Conservation (phyloP, 2,113 vertebrate genomes). For the Serinus canaria region DNA sequence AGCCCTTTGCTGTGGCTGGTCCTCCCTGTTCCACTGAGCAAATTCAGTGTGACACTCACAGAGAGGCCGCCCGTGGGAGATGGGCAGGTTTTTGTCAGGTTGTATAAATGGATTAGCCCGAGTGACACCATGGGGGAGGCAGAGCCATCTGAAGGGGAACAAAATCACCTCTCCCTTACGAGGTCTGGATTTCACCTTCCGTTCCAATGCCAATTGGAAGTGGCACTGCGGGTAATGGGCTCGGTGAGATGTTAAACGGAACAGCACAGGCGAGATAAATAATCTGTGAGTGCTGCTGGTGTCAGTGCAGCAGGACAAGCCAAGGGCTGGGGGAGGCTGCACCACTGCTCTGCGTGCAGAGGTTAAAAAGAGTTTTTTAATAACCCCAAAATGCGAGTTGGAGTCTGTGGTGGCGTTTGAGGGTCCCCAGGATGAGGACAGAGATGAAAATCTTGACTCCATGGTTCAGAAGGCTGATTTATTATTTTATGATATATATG, state of each 20-base stretch:
- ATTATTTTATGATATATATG: too few relatives aligned
- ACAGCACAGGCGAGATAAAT: slow-evolving; percentile 18
- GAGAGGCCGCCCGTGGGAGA: not conserved
- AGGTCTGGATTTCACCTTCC: slow-evolving; percentile 56
- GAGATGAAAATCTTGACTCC: too few relatives aligned
- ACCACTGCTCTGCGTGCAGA: not conserved
- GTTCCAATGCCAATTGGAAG: slow-evolving; percentile 41
- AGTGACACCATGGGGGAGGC: slow-evolving; percentile 43
- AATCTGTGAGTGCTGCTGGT: not conserved
- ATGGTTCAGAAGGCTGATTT: too few relatives aligned
- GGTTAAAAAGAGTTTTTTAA: not conserved
- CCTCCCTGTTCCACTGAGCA: not conserved
- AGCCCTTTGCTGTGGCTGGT: not conserved
- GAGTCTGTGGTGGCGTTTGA: not conserved
- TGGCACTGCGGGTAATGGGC: slow-evolving; percentile 52
- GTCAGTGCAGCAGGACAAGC: not conserved
- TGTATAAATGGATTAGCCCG: slow-evolving; percentile 62
- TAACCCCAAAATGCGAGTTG: not conserved
- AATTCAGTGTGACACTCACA: slow-evolving; percentile 51
- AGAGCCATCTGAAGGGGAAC: slow-evolving; percentile 41
- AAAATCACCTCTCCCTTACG: slow-evolving; percentile 56
- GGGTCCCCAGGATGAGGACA: too few relatives aligned
- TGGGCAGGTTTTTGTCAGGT: slow-evolving; percentile 50
- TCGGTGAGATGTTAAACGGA: slow-evolving; percentile 49
- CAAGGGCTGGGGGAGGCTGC: not conserved